phyloP scores from a whole-genome alignment of 2,888 invertebrate species.

The Ophion costatus region DNA sequence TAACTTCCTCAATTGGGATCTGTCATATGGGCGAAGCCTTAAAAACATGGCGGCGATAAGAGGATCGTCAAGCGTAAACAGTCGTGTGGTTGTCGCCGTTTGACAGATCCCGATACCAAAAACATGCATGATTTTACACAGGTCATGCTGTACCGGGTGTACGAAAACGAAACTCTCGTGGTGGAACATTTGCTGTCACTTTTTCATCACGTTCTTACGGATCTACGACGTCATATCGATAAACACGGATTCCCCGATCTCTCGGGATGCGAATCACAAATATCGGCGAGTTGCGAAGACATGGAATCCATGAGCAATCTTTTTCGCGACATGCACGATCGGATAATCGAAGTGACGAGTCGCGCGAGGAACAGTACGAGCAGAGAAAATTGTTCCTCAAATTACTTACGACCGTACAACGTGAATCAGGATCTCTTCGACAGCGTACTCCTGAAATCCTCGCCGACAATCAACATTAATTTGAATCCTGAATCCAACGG shows the following conservation, averaged over 20 bases:
- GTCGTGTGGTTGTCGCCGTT: too few relatives aligned
- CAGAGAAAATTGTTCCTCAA: slow-evolving; percentile 35
- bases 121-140: neutral
- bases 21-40: too few relatives aligned
- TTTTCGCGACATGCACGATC: slow-evolving; percentile 67
- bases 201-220: slow-evolving; percentile 68
- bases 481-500: slow-evolving; percentile 63
- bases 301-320: slow-evolving; percentile 68
- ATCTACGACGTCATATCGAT: slow-evolving; percentile 66
- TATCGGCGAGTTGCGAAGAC: slow-evolving; percentile 74
- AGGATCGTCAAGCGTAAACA: too few relatives aligned
- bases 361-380: slow-evolving; percentile 25
- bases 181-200: slow-evolving; percentile 74
- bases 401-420: slow-evolving; percentile 15
- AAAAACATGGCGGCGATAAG: too few relatives aligned
- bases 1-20: too few relatives aligned
- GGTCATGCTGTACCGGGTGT: slow-evolving; percentile 64
- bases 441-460: slow-evolving; percentile 75
- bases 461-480: slow-evolving; percentile 76
- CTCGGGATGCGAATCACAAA: slow-evolving; percentile 71
- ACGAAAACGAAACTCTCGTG: slow-evolving; percentile 72
- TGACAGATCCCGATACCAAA: too few relatives aligned
- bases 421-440: slow-evolving; percentile 65
- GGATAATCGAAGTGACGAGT: slow-evolving; percentile 27
- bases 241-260: slow-evolving; percentile 68